phyloP scores from a whole-genome alignment of 2,113 vertebrate species.

The Pachycephala philippinensis region DNA sequence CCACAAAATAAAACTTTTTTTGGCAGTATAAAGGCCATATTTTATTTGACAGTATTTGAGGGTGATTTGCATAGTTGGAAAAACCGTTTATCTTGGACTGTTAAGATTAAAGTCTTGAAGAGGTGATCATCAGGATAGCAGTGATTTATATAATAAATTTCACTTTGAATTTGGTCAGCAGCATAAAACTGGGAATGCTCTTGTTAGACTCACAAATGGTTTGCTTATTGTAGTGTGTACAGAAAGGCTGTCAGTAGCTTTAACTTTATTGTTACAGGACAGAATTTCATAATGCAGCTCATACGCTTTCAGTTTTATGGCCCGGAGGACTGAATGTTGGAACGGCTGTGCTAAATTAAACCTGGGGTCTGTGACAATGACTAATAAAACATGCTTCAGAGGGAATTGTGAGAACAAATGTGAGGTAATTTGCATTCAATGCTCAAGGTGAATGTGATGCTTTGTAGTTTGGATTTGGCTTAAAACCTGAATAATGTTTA shows the following conservation, averaged over 20 bases:
- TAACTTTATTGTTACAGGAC: neutral
- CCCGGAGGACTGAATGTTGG: neutral
- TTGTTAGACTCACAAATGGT: neutral
- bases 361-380: neutral
- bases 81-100: neutral
- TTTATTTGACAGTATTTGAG: neutral
- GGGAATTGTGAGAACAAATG: constrained; percentile 5
- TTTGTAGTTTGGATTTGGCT: neutral
- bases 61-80: neutral
- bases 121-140: neutral
- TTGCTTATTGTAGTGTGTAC: neutral
- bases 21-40: neutral
- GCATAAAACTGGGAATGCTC: neutral
- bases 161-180: neutral
- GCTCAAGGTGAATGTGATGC: neutral
- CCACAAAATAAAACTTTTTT: neutral
- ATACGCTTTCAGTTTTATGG: neutral
- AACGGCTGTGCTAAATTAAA: neutral
- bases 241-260: neutral
- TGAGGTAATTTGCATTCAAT: neutral
- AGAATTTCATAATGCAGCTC: neutral
- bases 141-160: neutral
- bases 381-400: neutral
- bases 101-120: neutral
- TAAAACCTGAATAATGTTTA: neutral